Evolutionary conservation across 2,888 invertebrate genomes (phyloP).

Genomic region (Saturnia japonica): DNA sequence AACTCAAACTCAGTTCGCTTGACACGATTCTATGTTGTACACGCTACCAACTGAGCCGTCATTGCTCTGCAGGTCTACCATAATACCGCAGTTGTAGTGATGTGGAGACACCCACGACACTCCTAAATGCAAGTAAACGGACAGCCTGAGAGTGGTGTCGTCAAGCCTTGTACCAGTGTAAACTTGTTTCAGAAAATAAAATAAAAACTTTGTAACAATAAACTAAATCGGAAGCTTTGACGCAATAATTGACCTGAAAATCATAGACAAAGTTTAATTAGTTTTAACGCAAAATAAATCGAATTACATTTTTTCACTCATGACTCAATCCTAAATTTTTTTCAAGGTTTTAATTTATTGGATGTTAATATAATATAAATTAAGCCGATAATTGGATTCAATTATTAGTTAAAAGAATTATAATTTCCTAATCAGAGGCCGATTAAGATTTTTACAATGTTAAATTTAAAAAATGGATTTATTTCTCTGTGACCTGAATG

Average conservation of each 20-base stretch:
- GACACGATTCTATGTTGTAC: no score
- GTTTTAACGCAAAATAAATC: slow-evolving; percentile 3
- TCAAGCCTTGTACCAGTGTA: background rate
- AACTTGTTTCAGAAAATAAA: background rate
- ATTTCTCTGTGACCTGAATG: background rate
- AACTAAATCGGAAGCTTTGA: background rate
- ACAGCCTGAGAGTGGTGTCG: no score
- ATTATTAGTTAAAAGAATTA: background rate
- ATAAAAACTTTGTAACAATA: background rate
- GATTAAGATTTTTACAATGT: background rate
- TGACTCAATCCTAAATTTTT: background rate
- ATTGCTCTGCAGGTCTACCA: no score
- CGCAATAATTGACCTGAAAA: slow-evolving; percentile 1
- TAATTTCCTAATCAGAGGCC: slow-evolving; percentile 1
- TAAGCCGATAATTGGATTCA: background rate
- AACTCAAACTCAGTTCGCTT: no score
- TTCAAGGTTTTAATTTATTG: background rate
- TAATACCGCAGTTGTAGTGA: no score
- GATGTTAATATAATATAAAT: background rate
- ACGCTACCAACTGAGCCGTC: no score
- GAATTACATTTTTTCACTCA: slow-evolving; percentile 9
- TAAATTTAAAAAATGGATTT: background rate
- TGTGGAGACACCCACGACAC: no score
- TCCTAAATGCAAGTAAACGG: no score
- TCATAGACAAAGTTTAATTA: background rate